A percentile compares a stretch with the other conserved stretches of the same genome.
phyloP scores from a whole-genome alignment of 2,888 invertebrate species.

The Creontiades dilutus region DNA sequence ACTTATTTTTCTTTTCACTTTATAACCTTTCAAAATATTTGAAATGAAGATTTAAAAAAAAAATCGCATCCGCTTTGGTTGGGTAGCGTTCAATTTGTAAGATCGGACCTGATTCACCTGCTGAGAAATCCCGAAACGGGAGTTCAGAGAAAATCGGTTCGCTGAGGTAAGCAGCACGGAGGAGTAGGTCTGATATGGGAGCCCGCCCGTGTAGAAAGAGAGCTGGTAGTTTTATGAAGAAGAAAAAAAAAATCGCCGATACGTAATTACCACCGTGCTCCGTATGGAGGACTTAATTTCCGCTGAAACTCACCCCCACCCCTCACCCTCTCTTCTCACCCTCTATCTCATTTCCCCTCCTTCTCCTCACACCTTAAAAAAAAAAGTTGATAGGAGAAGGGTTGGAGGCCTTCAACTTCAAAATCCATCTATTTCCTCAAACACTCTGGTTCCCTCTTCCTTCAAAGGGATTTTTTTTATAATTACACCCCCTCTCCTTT shows the following conservation, averaged over 20 bases:
- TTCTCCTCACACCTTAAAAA: neutral
- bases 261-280: constrained; percentile 50
- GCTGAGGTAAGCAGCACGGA: constrained; percentile 8
- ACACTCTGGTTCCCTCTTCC: constrained; percentile 31
- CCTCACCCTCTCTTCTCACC: neutral
- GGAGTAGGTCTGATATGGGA: neutral
- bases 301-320: neutral
- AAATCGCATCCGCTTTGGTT: neutral
- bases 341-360: neutral
- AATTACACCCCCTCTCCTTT: constrained; percentile 4
- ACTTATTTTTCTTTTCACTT: neutral
- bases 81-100: neutral
- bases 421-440: constrained; percentile 59
- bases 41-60: neutral
- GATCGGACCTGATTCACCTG: neutral
- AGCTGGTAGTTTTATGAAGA: constrained; percentile 3
- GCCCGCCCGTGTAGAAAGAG: neutral
- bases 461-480: constrained; percentile 46
- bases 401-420: constrained; percentile 25
- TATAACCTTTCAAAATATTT: neutral
- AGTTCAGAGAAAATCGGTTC: neutral
- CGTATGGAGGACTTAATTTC: constrained; percentile 55
- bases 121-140: neutral
- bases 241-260: constrained; percentile 45
- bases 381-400: neutral